Evolutionary conservation across 2,888 invertebrate genomes (phyloP), one percentile per base, ranked within the genome.

Genomic region (Flexamia atlantica): DNA sequence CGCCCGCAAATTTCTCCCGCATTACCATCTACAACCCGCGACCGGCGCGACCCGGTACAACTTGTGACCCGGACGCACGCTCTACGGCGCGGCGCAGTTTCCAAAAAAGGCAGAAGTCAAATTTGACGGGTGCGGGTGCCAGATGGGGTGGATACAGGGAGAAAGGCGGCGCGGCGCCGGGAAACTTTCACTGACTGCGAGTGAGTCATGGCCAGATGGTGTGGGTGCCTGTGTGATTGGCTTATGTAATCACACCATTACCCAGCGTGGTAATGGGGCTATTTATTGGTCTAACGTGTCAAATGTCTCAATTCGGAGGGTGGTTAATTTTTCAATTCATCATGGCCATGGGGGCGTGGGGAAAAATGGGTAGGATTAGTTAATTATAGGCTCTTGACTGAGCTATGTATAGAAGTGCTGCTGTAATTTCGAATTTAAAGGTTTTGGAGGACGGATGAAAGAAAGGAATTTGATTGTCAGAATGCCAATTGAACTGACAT

Each of bases 61-160:
- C 20, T 23, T 23, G 2, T 10, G 23, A 53, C 20, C 64, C 64
- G 64, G 64, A 64, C 14, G n/a, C n/a, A n/a, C n/a, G n/a, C n/a
- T n/a, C n/a, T n/a, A 20, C 28, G 64, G 30, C 64, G 14, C 25
- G 23, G 23, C 20, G 28, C 4, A 46, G 23, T 23, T 28, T 30
- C 64, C 64, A 64, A 28, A 64, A 64, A 64, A 30, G 64, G 64
- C 57, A 23, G 23, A 64, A 64, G 64, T 64, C 64, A 64, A 64
- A 64, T 64, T 64, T 64, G 64, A 36, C 57, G 57, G 57, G 25
- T 57, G 57, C 57, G 28, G 64, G 64, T 30, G 64, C 64, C 64
- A 64, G 28, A 28, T 53, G 53, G 53, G 53, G 53, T 5, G 14
- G 20, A 23, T 23, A 57, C 23, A 23, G 57, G 23, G 64, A 64